These are phyloP conservation scores for Rhinoptilus africanus DNA, from an alignment of 2,113 vertebrate species.

Conservation along the genomic window DNA sequence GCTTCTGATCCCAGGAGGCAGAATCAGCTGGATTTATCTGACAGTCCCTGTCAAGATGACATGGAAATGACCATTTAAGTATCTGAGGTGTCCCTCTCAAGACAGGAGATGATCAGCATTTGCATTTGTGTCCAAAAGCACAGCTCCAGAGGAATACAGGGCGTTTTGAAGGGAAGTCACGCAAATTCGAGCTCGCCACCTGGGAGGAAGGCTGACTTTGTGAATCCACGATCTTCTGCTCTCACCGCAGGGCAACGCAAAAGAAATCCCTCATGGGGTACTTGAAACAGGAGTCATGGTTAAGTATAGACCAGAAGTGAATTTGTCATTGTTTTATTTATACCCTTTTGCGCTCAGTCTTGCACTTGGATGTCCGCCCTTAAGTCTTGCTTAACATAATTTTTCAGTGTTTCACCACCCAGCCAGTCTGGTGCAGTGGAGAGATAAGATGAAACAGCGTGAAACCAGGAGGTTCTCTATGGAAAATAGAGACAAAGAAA, in stretches of 20 bases:
- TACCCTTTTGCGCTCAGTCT: background rate
- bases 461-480: background rate
- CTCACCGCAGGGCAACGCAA: background rate
- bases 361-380: background rate
- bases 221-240: background rate
- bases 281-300: background rate
- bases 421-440: background rate
- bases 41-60: background rate
- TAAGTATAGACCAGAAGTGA: background rate
- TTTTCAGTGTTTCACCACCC: background rate
- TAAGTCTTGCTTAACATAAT: background rate
- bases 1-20: background rate
- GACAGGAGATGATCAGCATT: background rate
- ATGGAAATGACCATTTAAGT: background rate
- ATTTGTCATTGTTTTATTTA: constrained; percentile 18
- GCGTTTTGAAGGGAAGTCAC: background rate
- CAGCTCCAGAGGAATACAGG: background rate
- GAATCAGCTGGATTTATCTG: background rate
- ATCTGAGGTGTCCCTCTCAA: background rate
- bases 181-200: background rate
- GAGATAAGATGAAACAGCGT: background rate
- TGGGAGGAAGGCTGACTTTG: background rate
- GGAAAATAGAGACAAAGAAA: background rate
- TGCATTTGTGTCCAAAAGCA: background rate
- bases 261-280: background rate